Evolutionary conservation across 2,888 invertebrate genomes (phyloP).

Genomic region (Lumbricus terrestris): DNA sequence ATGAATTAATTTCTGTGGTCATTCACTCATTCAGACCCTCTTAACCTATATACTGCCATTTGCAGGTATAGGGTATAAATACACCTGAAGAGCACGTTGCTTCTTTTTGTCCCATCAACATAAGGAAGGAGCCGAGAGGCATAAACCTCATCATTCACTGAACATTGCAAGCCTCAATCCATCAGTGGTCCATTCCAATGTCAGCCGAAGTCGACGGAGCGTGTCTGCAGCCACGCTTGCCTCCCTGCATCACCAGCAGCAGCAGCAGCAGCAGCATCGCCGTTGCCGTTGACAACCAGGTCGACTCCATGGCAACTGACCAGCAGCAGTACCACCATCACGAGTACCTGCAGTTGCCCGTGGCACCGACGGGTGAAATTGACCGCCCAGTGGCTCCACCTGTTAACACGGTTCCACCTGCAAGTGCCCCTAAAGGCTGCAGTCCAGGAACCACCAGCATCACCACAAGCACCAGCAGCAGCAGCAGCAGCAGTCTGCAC

Average conservation of each 20-base stretch:
- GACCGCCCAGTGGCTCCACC: background rate
- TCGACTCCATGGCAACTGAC: background rate
- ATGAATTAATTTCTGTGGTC: too few relatives aligned
- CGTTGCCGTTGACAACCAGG: background rate
- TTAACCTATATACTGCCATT: background rate
- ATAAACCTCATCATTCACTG: background rate
- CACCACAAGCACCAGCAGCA: slow-evolving; percentile 5
- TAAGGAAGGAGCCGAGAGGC: background rate
- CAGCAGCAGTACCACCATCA: too few relatives aligned
- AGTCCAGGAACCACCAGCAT: background rate
- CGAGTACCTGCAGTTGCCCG: background rate
- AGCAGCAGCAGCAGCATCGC: background rate
- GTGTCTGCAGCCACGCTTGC: background rate
- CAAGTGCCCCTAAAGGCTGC: background rate
- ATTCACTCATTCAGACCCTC: background rate
- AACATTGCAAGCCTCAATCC: background rate
- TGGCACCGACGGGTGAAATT: background rate
- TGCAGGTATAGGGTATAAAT: background rate
- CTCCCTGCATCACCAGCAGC: background rate
- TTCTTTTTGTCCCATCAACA: background rate
- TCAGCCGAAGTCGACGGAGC: slow-evolving; percentile 12
- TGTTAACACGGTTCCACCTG: background rate
- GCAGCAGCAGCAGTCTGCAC: slow-evolving; percentile 19
- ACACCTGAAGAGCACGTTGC: background rate
- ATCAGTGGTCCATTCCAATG: background rate